Percentiles rank a stretch among this genome's conserved stretches.
phyloP scores from a whole-genome alignment of 2,113 vertebrate genomes.

The Lophius piscatorius region DNA sequence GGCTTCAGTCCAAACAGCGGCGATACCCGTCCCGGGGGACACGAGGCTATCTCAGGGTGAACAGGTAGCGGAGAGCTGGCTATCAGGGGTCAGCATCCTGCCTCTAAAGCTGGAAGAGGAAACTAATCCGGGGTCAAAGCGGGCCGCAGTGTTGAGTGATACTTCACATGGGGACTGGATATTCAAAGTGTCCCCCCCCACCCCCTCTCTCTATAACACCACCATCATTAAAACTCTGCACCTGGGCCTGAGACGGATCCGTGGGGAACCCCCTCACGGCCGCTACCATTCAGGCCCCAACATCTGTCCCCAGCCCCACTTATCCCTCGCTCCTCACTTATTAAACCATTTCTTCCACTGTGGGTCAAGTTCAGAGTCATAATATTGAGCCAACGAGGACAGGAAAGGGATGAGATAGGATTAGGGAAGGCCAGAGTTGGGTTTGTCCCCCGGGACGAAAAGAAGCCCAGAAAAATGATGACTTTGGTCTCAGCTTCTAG shows the following conservation, averaged over 20 bases:
- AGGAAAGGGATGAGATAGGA: constrained; percentile 73
- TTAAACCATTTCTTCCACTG: constrained; percentile 38
- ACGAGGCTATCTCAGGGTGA: constrained; percentile 59
- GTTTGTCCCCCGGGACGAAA: constrained; percentile 11
- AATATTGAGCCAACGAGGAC: constrained; percentile 49
- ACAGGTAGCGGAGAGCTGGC: constrained; percentile 59
- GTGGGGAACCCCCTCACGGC: constrained; percentile 59
- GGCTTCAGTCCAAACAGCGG: constrained; percentile 49
- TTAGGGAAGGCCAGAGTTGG: constrained; percentile 46
- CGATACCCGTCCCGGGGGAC: constrained; percentile 65
- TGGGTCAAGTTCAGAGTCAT: constrained; percentile 56
- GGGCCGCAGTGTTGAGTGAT: constrained; percentile 78
- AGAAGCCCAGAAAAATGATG: constrained; percentile 43
- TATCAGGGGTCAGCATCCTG: constrained; percentile 61
- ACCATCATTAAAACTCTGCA: constrained; percentile 76
- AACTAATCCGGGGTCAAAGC: constrained; percentile 80
- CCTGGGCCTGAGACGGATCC: constrained; percentile 70
- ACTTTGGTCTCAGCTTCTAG: constrained; percentile 21
- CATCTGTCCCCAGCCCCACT: constrained; percentile 69
- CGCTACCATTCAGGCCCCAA: constrained; percentile 46
- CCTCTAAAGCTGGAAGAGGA: constrained; percentile 77
- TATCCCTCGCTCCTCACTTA: constrained; percentile 42
- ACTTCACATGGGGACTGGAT: constrained; percentile 64
- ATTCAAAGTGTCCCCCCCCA: constrained; percentile 52
- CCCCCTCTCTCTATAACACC: constrained; percentile 40